Percentiles rank a stretch among this genome's conserved stretches.
These are phyloP conservation scores for Picus viridis DNA, from an alignment of 2,797 vertebrate species.

Conservation along the genomic window DNA sequence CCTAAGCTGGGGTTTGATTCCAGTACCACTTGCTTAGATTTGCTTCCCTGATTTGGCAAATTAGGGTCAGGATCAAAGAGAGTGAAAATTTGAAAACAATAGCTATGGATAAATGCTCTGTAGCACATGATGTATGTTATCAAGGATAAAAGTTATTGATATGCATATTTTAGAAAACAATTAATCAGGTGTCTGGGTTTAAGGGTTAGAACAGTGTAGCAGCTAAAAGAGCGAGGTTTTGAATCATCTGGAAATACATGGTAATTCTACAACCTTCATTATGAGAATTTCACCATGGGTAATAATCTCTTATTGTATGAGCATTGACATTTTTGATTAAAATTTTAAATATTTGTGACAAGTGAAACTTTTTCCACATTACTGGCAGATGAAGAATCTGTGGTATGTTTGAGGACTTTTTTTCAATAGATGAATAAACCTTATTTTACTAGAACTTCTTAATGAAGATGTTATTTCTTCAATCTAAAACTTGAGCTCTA, in stretches of 20 bases:
- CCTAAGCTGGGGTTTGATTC: background rate
- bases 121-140: background rate
- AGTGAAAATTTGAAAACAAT: background rate
- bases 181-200: background rate
- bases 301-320: conserved; percentile 17
- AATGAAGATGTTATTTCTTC: conserved; percentile 27
- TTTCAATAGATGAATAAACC: background rate
- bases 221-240: background rate
- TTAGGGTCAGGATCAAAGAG: background rate
- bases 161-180: background rate
- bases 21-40: background rate
- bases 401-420: background rate
- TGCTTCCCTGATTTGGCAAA: background rate
- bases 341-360: conserved; percentile 52
- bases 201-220: background rate
- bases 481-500: background rate
- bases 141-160: background rate
- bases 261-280: conserved; percentile 15
- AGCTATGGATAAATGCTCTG: background rate
- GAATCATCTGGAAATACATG: background rate
- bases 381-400: conserved; percentile 23
- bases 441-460: conserved; percentile 5
- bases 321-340: conserved; percentile 57
- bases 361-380: conserved; percentile 22
- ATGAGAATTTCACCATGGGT: background rate